These are phyloP conservation scores for Acronicta psi DNA, from an alignment of 2,888 invertebrate genomes.

Conservation along the genomic window DNA sequence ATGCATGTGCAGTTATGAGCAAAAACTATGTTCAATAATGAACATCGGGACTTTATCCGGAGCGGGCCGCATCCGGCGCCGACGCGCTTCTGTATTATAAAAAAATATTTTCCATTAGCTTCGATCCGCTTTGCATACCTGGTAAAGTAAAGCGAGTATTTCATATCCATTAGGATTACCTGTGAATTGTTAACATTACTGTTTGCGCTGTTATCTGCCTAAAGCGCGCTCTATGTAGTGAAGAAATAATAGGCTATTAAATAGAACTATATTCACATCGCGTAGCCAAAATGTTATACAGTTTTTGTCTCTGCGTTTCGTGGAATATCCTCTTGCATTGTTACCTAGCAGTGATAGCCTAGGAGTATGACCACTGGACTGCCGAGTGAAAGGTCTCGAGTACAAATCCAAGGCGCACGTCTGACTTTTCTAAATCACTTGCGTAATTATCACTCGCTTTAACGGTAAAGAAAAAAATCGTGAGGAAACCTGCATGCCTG, in stretches of 20 bases:
- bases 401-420: too few relatives aligned
- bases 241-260: not conserved
- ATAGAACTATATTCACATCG: too few relatives aligned
- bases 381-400: too few relatives aligned
- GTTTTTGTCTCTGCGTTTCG: too few relatives aligned
- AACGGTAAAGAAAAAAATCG: too few relatives aligned
- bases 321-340: too few relatives aligned
- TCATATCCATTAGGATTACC: constrained; percentile 66
- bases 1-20: constrained; percentile 55
- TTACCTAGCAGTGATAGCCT: too few relatives aligned
- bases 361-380: too few relatives aligned
- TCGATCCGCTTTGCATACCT: constrained; percentile 49
- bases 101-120: constrained; percentile 70
- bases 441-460: too few relatives aligned
- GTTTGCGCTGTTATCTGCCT: constrained; percentile 4
- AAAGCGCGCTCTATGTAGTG: not conserved
- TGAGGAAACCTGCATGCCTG: too few relatives aligned
- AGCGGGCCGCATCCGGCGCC: constrained; percentile 63
- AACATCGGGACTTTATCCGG: constrained; percentile 67
- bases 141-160: constrained; percentile 46
- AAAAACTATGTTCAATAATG: constrained; percentile 72
- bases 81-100: constrained; percentile 56
- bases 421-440: too few relatives aligned
- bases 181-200: constrained; percentile 38
- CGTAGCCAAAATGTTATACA: too few relatives aligned